These are phyloP conservation scores for Aythya baeri DNA, from an alignment of 2,113 vertebrate genomes.

Conservation along the genomic window DNA sequence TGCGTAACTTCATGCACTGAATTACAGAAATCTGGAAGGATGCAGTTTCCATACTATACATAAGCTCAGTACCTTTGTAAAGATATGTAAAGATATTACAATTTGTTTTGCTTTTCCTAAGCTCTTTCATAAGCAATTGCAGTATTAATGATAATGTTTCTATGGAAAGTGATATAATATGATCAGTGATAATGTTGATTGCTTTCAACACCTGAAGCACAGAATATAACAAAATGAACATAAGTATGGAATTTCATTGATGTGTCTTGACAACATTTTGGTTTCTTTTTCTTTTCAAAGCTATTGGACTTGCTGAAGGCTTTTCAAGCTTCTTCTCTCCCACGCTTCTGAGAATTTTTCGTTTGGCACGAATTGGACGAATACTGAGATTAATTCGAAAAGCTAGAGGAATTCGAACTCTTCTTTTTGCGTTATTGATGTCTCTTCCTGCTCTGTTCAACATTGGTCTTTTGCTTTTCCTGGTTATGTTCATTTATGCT, in stretches of 20 bases:
- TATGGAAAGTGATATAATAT: not conserved
- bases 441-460: slow-evolving; percentile 96
- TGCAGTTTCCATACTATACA: not conserved
- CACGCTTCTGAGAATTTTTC: slow-evolving; percentile 88
- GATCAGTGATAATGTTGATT: not conserved
- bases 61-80: not conserved
- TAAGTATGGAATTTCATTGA: not conserved
- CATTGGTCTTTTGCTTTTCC: slow-evolving; percentile 94
- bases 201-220: not conserved
- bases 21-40: not conserved
- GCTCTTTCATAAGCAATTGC: not conserved
- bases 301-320: slow-evolving; percentile 82
- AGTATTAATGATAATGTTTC: not conserved
- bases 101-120: not conserved
- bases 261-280: not conserved
- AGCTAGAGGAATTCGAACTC: slow-evolving; percentile 91
- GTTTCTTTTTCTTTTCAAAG: slow-evolving; percentile 72
- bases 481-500: slow-evolving; percentile 98
- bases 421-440: slow-evolving; percentile 98
- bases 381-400: slow-evolving; percentile 90
- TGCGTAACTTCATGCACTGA: not conserved
- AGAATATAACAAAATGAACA: not conserved
- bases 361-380: slow-evolving; percentile 90
- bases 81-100: not conserved
- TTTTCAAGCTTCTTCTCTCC: slow-evolving; percentile 85